Conservation (phyloP, 2,888 invertebrate genomes). For the Drosophila paramelanica region DNA sequence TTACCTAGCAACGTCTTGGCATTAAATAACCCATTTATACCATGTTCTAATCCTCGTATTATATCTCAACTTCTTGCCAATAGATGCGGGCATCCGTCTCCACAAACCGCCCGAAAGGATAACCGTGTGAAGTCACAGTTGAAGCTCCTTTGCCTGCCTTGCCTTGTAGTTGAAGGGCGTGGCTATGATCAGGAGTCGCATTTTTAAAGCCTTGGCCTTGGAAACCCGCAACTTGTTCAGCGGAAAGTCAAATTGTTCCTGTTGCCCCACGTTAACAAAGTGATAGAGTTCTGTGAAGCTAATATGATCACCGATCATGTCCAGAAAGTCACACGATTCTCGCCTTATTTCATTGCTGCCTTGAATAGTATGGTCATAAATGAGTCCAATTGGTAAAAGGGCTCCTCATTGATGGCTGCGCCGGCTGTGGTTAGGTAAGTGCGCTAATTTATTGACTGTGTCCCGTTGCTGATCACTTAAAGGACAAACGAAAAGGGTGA, state of each 20-base stretch:
- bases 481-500: constrained; percentile 66
- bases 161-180: constrained; percentile 83
- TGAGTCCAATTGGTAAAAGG: constrained; percentile 86
- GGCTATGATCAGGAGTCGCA: constrained; percentile 87
- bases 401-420: too few relatives aligned
- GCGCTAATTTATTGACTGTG: too few relatives aligned
- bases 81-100: constrained; percentile 83
- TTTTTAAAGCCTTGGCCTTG: constrained; percentile 88
- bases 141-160: constrained; percentile 42
- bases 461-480: too few relatives aligned
- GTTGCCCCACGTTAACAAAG: constrained; percentile 84
- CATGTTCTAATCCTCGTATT: constrained; percentile 34
- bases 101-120: constrained; percentile 89
- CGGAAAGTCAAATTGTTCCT: constrained; percentile 84
- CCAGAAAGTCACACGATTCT: constrained; percentile 59
- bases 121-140: constrained; percentile 85
- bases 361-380: constrained; percentile 87
- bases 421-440: too few relatives aligned
- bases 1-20: too few relatives aligned
- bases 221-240: constrained; percentile 86
- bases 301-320: constrained; percentile 86
- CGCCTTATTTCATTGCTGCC: constrained; percentile 81
- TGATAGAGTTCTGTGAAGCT: constrained; percentile 84
- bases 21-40: neutral
- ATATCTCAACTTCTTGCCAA: constrained; percentile 48